Evolutionary conservation across 2,797 vertebrate species (phyloP), one percentile per base, ranked within the genome.

Genomic region (Petrocephalus schoutedeni): DNA sequence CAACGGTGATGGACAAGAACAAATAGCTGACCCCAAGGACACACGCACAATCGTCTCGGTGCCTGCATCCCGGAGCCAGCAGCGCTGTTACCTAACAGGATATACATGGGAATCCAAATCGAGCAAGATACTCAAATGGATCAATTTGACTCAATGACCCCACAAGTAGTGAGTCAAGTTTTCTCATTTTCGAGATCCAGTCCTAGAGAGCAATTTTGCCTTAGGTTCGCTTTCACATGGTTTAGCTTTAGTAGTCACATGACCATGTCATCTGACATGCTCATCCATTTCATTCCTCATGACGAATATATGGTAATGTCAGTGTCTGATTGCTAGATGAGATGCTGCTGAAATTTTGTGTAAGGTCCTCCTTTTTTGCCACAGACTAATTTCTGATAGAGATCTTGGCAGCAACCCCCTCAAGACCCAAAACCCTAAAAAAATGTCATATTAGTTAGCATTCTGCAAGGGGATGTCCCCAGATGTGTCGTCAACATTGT

Each of bases 1-100:
- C 77, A 41, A 36, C 16, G 58, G 85, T 87, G 86, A 84, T 71
- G 59, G 88, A 89, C 88, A 89, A 80, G 88, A 51, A 87, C 86
- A 87, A 83, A 85, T 84, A 54, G 86, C 59, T 86, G 64, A 88
- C n/a, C 88, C 36, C 28, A 28, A 19, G 32, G 84, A 71, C 14
- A 53, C 7, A 58, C 14, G 0, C 28, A 77, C 14, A 1, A n/a
- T 23, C 32, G 71, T 58, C 32, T 59, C 58, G 8, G n/a, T n/a
- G n/a, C 6, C n/a, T n/a, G 3, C 4, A 4, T 51, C 49, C 21
- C 16, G 61, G 71, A 36, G 19, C 12, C 32, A 12, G 14, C 4
- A 12, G 16, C 9, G 23, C 7, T 5, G n/a, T 59, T 19, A 21
- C 16, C 32, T 32, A 36, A n/a, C 41, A 41, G 28, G 49, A 9